Evolutionary conservation across 1,140 invertebrate genomes (phyloP).

Genomic region (Caenorhabditis briggsae): DNA sequence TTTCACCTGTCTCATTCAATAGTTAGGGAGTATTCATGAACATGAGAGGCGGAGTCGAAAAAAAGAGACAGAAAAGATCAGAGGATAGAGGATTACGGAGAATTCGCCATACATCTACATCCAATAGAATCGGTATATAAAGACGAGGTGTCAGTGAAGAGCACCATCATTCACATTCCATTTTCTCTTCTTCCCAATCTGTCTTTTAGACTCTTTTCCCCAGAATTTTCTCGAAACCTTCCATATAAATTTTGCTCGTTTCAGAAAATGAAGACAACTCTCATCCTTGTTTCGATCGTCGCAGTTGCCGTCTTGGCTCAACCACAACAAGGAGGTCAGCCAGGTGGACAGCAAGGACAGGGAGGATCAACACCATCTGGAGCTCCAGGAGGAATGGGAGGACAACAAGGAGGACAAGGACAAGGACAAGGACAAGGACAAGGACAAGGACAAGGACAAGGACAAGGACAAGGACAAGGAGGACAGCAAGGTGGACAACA

Average conservation of each 20-base stretch:
- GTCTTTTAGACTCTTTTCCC: neutral
- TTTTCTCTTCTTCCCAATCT: neutral
- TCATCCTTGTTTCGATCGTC: neutral
- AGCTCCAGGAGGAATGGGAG: neutral
- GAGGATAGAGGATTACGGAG: conserved; percentile 31
- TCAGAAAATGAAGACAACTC: conserved; percentile 36
- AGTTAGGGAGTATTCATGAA: neutral
- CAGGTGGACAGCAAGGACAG: neutral
- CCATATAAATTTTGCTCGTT: neutral
- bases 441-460: neutral
- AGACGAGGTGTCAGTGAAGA: neutral
- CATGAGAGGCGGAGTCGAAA: neutral
- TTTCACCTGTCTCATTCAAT: neutral
- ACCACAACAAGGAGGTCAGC: conserved; percentile 9
- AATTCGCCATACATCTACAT: conserved; percentile 1
- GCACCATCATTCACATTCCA: neutral
- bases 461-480: conserved; percentile 7
- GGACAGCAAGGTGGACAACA: conserved; percentile 15
- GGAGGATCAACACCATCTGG: neutral
- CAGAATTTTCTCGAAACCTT: neutral
- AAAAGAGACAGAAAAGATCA: neutral
- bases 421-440: neutral
- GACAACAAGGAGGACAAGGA: neutral
- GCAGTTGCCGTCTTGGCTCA: conserved; percentile 5
- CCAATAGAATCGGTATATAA: conserved; percentile 18